Percentiles rank a stretch among this genome's conserved stretches.
These are phyloP conservation scores for Serilophus lunatus DNA, from an alignment of 2,113 vertebrate species.

Conservation along the genomic window DNA sequence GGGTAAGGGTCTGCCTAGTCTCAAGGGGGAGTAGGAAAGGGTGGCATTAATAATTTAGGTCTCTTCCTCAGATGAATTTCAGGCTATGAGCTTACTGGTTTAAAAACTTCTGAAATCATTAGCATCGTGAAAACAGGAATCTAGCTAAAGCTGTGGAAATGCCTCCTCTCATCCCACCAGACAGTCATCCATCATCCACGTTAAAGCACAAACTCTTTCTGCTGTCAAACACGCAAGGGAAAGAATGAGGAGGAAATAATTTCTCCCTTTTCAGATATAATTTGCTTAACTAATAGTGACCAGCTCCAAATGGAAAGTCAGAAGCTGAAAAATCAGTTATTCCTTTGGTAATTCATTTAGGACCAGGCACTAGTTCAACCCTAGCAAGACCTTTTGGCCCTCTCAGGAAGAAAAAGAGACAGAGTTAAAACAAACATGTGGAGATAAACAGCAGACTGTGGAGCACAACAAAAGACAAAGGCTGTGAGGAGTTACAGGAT, in stretches of 20 bases:
- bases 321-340: not conserved
- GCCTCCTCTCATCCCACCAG: not conserved
- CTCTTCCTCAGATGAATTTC: not conserved
- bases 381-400: slow-evolving; percentile 6
- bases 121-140: not conserved
- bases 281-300: not conserved
- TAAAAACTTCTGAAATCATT: not conserved
- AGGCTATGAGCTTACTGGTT: not conserved
- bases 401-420: not conserved
- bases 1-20: not conserved
- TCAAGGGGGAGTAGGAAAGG: not conserved
- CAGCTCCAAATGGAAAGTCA: not conserved
- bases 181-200: not conserved
- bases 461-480: not conserved
- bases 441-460: not conserved
- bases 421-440: not conserved
- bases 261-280: not conserved
- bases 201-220: not conserved
- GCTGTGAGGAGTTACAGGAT: not conserved
- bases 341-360: not conserved
- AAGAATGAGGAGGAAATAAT: not conserved
- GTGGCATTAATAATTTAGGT: not conserved
- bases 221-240: not conserved
- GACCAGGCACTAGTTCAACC: not conserved
- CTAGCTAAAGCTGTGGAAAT: not conserved